phyloP scores from a whole-genome alignment of 2,888 invertebrate species.

The Phaonia tiefii region DNA sequence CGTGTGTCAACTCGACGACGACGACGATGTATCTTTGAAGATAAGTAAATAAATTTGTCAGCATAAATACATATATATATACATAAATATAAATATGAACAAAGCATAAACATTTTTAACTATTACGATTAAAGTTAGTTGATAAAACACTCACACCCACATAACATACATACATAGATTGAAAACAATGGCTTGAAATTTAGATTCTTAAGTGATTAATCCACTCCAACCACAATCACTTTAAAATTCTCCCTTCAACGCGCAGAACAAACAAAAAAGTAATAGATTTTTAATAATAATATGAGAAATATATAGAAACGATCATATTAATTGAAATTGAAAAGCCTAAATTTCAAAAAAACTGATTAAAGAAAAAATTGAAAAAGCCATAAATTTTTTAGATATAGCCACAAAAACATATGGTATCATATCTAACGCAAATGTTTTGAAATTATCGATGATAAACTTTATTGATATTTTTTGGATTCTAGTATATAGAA shows the following conservation, averaged over 20 bases:
- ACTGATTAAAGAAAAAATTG: too few relatives aligned
- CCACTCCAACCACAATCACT: neutral
- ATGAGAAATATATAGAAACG: too few relatives aligned
- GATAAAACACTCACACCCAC: conserved; percentile 16
- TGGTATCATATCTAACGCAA: too few relatives aligned
- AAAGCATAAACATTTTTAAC: conserved; percentile 24
- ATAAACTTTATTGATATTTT: too few relatives aligned
- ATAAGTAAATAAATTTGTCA: conserved; percentile 47
- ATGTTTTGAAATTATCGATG: too few relatives aligned
- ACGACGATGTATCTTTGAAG: conserved; percentile 12
- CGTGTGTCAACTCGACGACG: neutral
- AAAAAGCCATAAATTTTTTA: too few relatives aligned
- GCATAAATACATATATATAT: neutral
- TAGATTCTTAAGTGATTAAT: conserved; percentile 22
- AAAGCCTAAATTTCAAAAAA: too few relatives aligned
- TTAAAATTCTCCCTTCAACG: neutral
- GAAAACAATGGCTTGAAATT: conserved; percentile 37
- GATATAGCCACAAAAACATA: too few relatives aligned
- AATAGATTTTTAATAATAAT: too few relatives aligned
- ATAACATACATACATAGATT: conserved; percentile 38
- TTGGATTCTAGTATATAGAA: too few relatives aligned
- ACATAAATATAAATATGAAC: conserved; percentile 23
- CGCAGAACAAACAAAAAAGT: neutral
- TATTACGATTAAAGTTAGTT: conserved; percentile 11
- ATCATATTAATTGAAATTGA: too few relatives aligned